These are phyloP conservation scores for Drosophila yakuba DNA, from an alignment of 1,140 invertebrate species.

Conservation along the genomic window DNA sequence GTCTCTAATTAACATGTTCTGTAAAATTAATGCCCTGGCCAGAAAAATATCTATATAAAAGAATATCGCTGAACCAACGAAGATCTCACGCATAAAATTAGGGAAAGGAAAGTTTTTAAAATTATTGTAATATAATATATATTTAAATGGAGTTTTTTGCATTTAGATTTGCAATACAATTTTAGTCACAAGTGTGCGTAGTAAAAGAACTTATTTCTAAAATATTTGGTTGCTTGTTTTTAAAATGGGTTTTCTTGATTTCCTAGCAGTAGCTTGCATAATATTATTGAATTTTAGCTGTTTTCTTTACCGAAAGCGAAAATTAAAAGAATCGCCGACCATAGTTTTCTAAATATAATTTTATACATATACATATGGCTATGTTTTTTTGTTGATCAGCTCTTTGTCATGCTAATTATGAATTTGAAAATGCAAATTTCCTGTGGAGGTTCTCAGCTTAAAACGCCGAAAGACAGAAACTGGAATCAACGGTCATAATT, in stretches of 20 bases:
- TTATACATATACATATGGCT: slow-evolving; percentile 5
- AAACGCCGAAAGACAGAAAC: slow-evolving; percentile 46
- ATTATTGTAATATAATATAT: not conserved
- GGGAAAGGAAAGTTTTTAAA: slow-evolving; percentile 55
- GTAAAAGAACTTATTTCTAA: not conserved
- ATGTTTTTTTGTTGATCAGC: slow-evolving; percentile 23
- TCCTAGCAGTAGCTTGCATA: slow-evolving; percentile 31
- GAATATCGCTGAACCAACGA: slow-evolving; percentile 25
- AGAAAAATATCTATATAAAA: slow-evolving; percentile 27
- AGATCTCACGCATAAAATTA: slow-evolving; percentile 12
- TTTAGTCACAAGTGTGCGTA: not conserved
- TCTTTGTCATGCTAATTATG: slow-evolving; percentile 64
- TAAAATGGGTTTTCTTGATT: not conserved
- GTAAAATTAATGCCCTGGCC: slow-evolving; percentile 46
- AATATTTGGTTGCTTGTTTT: not conserved
- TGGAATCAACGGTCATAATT: slow-evolving; percentile 35
- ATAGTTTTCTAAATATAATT: slow-evolving; percentile 32
- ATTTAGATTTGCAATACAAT: not conserved
- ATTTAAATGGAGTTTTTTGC: too few species aligned
- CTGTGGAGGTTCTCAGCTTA: slow-evolving; percentile 22
- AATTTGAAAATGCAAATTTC: slow-evolving; percentile 62
- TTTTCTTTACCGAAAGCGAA: slow-evolving; percentile 57
- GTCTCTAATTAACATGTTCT: slow-evolving; percentile 36
- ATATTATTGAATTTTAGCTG: slow-evolving; percentile 7
- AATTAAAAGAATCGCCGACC: slow-evolving; percentile 33